A percentile compares a stretch with the other conserved stretches of the same genome.
Evolutionary conservation across 2,113 vertebrate species (phyloP).

Genomic region (Indri indri): DNA sequence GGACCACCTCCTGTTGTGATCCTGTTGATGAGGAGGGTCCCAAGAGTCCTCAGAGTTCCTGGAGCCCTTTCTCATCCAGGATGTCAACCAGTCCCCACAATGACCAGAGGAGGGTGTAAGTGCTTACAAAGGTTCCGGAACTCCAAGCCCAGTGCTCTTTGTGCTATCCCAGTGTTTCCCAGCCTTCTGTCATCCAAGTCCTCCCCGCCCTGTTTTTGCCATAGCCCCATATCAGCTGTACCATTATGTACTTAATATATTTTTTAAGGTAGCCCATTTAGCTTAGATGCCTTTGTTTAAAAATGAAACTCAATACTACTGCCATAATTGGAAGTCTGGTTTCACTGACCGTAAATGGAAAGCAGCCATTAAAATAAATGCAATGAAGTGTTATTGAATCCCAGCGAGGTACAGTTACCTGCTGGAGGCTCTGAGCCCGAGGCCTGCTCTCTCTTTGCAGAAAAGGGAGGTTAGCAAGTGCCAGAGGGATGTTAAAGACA

Average conservation of each 20-base stretch:
- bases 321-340: slow-evolving; percentile 12
- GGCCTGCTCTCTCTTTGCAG: neutral
- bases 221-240: neutral
- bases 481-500: neutral
- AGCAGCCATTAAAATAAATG: neutral
- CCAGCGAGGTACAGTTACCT: neutral
- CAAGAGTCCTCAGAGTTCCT: neutral
- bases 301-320: neutral
- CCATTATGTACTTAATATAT: neutral
- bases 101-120: accelerated
- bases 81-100: neutral
- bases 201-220: neutral
- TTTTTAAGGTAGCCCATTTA: neutral
- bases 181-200: neutral
- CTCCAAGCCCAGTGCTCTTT: neutral
- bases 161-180: neutral
- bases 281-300: slow-evolving; percentile 32
- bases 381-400: neutral
- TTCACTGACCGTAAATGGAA: slow-evolving; percentile 12
- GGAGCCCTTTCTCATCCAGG: neutral
- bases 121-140: accelerated
- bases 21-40: neutral
- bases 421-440: neutral
- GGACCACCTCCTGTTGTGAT: neutral
- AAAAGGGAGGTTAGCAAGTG: neutral